Evolutionary conservation across 2,113 vertebrate species (phyloP).

Genomic region (Silurus asotus): DNA sequence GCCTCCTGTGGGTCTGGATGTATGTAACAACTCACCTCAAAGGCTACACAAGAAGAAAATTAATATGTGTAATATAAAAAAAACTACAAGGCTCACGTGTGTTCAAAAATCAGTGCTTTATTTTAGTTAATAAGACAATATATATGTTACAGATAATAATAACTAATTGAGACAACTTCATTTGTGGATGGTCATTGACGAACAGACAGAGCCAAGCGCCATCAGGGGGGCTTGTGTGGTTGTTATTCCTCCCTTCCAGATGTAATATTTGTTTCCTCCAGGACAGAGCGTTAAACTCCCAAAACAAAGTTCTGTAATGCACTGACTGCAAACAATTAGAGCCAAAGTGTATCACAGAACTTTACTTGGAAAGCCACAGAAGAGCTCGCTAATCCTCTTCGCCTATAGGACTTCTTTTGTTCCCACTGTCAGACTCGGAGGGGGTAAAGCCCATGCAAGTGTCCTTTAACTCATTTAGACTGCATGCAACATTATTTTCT

Average conservation of each 20-base stretch:
- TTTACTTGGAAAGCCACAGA: slow-evolving; percentile 80
- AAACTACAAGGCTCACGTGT: background rate
- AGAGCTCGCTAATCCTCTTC: slow-evolving; percentile 68
- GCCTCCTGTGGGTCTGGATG: slow-evolving; percentile 32
- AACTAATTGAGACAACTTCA: slow-evolving; percentile 22
- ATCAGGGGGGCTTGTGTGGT: slow-evolving; percentile 23
- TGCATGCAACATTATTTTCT: background rate
- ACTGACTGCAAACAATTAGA: slow-evolving; percentile 79
- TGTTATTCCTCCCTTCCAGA: slow-evolving; percentile 56
- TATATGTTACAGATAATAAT: background rate
- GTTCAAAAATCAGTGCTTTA: background rate
- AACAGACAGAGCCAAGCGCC: slow-evolving; percentile 51
- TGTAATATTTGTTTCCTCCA: slow-evolving; percentile 57
- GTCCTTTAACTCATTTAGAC: background rate
- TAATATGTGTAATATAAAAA: background rate
- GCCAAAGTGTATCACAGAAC: slow-evolving; percentile 83
- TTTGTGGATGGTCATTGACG: background rate
- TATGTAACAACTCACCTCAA: slow-evolving; percentile 31
- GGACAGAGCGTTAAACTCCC: slow-evolving; percentile 71
- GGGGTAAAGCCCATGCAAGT: slow-evolving; percentile 42
- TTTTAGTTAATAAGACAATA: background rate
- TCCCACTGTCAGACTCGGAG: slow-evolving; percentile 58
- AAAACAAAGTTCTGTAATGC: slow-evolving; percentile 87
- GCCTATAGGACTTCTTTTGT: slow-evolving; percentile 57
- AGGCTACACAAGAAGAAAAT: background rate